phyloP scores from a whole-genome alignment of 1,140 invertebrate genomes.

The Drosophila subobscura region DNA sequence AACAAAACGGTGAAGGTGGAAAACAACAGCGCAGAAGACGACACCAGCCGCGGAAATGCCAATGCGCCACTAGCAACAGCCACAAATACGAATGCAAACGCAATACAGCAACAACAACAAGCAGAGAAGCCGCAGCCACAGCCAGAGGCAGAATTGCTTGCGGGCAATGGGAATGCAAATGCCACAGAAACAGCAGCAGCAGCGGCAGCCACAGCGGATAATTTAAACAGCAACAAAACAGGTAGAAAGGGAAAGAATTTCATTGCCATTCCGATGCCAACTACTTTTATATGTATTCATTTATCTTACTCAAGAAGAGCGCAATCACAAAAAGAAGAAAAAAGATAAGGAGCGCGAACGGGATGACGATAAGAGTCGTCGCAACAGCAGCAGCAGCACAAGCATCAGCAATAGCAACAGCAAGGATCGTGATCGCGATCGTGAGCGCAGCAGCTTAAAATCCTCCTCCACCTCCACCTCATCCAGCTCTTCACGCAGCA shows the following conservation, averaged over 20 bases:
- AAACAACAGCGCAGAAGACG: conserved; percentile 35
- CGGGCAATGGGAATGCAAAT: conserved; percentile 63
- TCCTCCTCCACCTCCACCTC: conserved; percentile 44
- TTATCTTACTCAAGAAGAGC: conserved; percentile 43
- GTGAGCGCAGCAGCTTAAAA: conserved; percentile 29
- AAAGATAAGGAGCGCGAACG: conserved; percentile 76
- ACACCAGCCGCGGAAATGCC: conserved; percentile 37
- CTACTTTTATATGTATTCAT: conserved; percentile 28
- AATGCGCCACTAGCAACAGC: conserved; percentile 15
- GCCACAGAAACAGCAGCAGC: conserved; percentile 37
- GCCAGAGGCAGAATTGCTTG: conserved; percentile 29
- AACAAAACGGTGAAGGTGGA: conserved; percentile 7
- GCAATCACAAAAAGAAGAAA: conserved; percentile 75
- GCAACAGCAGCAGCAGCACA: conserved; percentile 31
- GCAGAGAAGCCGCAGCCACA: conserved; percentile 17
- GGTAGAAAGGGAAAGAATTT: conserved; percentile 54
- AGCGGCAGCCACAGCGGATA: conserved; percentile 26
- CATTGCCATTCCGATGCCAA: conserved; percentile 38
- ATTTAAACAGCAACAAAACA: conserved; percentile 41
- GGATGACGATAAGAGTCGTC: conserved; percentile 65
- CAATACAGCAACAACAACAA: conserved; percentile 25
- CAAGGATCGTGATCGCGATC: conserved; percentile 36
- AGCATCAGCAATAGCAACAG: conserved; percentile 18
- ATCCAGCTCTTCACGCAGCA: conserved; percentile 59
- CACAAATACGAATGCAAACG: conserved; percentile 30